These are phyloP conservation scores for Phaonia tiefii DNA, from an alignment of 2,888 invertebrate genomes.

Conservation along the genomic window DNA sequence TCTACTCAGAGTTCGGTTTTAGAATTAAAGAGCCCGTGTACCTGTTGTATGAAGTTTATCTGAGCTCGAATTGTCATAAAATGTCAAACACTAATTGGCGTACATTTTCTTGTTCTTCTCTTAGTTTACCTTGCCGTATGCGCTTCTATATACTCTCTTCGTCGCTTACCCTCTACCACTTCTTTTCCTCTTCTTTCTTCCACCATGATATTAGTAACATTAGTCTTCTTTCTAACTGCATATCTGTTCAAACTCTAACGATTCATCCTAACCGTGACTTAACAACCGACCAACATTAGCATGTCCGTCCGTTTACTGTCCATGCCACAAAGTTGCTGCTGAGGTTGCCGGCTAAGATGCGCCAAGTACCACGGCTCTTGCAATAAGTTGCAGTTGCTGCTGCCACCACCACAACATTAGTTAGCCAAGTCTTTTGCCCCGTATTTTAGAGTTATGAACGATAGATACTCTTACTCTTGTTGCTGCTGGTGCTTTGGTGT, in stretches of 20 bases:
- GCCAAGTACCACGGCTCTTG: not conserved
- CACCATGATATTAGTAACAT: conserved; percentile 13
- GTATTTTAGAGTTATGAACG: too few species aligned
- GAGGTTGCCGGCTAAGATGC: conserved; percentile 1
- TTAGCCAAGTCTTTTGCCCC: conserved; percentile 10
- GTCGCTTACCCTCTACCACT: not conserved
- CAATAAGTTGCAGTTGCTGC: not conserved
- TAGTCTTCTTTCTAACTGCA: not conserved
- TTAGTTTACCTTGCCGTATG: not conserved
- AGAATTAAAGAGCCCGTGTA: conserved; percentile 4
- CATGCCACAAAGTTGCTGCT: conserved; percentile 11
- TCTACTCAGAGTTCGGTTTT: conserved; percentile 5
- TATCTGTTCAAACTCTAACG: not conserved
- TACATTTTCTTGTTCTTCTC: conserved; percentile 35
- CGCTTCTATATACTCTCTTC: too few species aligned
- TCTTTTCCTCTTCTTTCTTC: too few species aligned
- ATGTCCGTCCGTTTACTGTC: not conserved
- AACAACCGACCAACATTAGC: not conserved
- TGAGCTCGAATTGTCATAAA: conserved; percentile 63
- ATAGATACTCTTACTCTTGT: conserved; percentile 28
- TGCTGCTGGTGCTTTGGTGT: not conserved
- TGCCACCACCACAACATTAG: not conserved
- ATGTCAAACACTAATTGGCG: conserved; percentile 66
- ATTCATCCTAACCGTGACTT: conserved; percentile 10
- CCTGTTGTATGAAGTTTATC: conserved; percentile 8